Evolutionary conservation across 2,113 vertebrate genomes (phyloP).

Genomic region (Cygnus buccinator): DNA sequence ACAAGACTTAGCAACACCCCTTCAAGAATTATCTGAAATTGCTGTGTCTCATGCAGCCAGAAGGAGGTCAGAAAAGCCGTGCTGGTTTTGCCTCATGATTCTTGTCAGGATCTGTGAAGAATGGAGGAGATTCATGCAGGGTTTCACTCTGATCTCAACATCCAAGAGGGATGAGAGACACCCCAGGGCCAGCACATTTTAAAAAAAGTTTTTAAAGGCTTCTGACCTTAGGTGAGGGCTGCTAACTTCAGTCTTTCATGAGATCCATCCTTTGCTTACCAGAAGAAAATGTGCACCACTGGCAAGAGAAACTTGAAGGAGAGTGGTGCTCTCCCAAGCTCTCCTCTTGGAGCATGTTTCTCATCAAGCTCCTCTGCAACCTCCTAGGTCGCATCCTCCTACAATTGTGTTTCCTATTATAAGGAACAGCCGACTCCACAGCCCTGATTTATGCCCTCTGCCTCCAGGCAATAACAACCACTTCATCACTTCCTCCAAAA

Average conservation of each 20-base stretch:
- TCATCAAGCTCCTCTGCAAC: background rate
- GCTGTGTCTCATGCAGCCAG: background rate
- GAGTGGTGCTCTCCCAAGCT: background rate
- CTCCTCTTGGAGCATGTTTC: background rate
- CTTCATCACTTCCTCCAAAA: background rate
- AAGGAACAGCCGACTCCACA: background rate
- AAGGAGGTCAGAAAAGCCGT: background rate
- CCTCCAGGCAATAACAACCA: background rate
- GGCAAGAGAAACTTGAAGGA: background rate
- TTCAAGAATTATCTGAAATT: background rate
- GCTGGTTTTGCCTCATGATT: background rate
- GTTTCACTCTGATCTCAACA: background rate
- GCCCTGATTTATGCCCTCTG: background rate
- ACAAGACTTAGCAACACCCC: background rate
- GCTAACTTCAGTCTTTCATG: background rate
- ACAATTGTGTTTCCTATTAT: background rate
- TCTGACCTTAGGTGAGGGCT: background rate
- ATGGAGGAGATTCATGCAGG: background rate
- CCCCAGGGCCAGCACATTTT: background rate
- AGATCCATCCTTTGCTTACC: background rate
- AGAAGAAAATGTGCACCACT: fast-evolving
- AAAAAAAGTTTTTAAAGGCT: background rate
- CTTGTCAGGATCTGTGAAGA: background rate
- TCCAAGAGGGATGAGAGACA: background rate
- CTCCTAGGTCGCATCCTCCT: background rate